Percentiles rank a stretch among this genome's conserved stretches.
phyloP scores from a whole-genome alignment of 2,888 invertebrate genomes.

The Cactoblastis cactorum region DNA sequence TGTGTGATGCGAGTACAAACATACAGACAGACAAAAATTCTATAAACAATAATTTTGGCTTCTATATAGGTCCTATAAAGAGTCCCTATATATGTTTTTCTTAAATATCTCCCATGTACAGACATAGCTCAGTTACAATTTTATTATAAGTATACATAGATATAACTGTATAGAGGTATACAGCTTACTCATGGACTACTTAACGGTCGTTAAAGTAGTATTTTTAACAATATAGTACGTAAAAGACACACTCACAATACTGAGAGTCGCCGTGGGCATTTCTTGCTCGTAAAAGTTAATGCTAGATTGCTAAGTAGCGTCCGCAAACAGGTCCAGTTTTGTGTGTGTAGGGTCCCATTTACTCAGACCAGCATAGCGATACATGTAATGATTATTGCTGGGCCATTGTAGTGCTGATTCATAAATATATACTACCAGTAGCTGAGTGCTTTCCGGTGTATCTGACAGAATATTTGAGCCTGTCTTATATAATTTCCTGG shows the following conservation, averaged over 20 bases:
- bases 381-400: constrained; percentile 2
- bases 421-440: not conserved
- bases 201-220: too few relatives aligned
- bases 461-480: not conserved
- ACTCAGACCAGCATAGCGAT: not conserved
- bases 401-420: not conserved
- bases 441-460: not conserved
- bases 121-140: too few relatives aligned
- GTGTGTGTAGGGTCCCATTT: constrained; percentile 27
- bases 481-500: too few relatives aligned
- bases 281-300: constrained; percentile 39
- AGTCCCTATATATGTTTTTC: too few relatives aligned
- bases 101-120: too few relatives aligned
- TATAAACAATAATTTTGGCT: too few relatives aligned
- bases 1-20: too few relatives aligned
- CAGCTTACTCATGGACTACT: too few relatives aligned
- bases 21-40: too few relatives aligned
- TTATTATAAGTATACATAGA: too few relatives aligned
- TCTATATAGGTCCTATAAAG: too few relatives aligned
- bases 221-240: constrained; percentile 14
- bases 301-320: constrained; percentile 35
- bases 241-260: constrained; percentile 26
- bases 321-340: constrained; percentile 28
- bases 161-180: too few relatives aligned
- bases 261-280: constrained; percentile 27